These are phyloP conservation scores for Coracias cyanogaster DNA, from an alignment of 2,797 vertebrate species.

Conservation along the genomic window DNA sequence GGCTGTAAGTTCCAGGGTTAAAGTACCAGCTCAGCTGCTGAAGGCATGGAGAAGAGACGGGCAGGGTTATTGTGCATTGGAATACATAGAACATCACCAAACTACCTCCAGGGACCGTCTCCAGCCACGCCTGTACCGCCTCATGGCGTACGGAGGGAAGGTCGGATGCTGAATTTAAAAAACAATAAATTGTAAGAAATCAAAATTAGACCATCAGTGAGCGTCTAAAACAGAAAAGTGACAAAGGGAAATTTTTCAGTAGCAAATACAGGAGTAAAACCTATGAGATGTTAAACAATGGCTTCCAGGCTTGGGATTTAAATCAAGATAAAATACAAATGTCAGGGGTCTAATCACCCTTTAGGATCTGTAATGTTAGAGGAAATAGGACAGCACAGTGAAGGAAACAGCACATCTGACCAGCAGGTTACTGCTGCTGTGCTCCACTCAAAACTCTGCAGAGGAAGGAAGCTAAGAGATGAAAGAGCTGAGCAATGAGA, in stretches of 20 bases:
- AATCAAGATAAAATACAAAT: neutral
- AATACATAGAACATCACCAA: slow-evolving; percentile 77
- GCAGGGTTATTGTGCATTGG: slow-evolving; percentile 75
- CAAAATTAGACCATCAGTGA: slow-evolving; percentile 45
- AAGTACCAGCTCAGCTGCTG: slow-evolving; percentile 74
- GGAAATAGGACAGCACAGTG: neutral
- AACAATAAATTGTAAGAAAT: slow-evolving; percentile 73
- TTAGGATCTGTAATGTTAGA: neutral
- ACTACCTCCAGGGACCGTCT: slow-evolving; percentile 98
- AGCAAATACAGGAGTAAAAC: slow-evolving; percentile 21
- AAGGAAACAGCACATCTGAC: neutral
- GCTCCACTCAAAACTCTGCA: neutral
- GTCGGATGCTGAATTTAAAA: slow-evolving; percentile 89
- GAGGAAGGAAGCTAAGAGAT: neutral
- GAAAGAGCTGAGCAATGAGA: neutral
- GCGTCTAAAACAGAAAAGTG: slow-evolving; percentile 24
- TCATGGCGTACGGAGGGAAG: slow-evolving; percentile 91
- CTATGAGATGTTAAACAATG: neutral
- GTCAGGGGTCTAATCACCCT: neutral
- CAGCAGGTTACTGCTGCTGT: neutral
- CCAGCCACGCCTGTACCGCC: slow-evolving; percentile 98
- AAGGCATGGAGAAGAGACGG: slow-evolving; percentile 71
- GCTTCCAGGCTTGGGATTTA: neutral
- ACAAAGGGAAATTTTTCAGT: slow-evolving; percentile 7
- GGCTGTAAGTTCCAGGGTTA: slow-evolving; percentile 73